Evolutionary conservation across 2,888 invertebrate species (phyloP), one percentile per base, ranked within the genome.

Genomic region (Nipponacmea schrenckii): DNA sequence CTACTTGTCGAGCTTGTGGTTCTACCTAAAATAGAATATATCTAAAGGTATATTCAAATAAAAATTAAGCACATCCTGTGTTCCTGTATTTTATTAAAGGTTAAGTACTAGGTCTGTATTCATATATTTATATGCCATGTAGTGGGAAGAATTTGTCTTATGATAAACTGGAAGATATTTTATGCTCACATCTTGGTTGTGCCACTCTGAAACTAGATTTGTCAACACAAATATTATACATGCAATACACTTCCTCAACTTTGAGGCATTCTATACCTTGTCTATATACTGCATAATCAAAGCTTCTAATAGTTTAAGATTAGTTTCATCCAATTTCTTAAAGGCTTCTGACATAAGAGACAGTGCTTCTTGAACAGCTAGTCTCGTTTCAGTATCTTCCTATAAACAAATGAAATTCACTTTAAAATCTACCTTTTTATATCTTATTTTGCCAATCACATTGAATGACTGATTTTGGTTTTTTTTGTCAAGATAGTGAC

Each of bases 1-100:
- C 94, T 56, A 95, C 93, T 89, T 94, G 94, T 72, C 96, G 91
- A 0, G 94, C 93, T 90, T 94, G 94, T 1, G 93, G 91, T 81
- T 95, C 93, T 24, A 80, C 81, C 88, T 88, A 77, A 7, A 74
- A 73, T 17, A 62, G 69, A 65, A 26, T 64, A 70, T 62, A 45
- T 63, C n/a, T 27, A 17, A 39, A 39, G 31, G n/a, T 39, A n/a
- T 14, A 24, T 62, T 17, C 27, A 46, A n/a, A 45, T 15, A 44
- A 17, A 17, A 8, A 2, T 14, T 1, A 5, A 31, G 31, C 5
- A 31, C 5, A 31, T 31, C 31, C 31, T 31, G 31, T 31, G 31
- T 31, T 31, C 31, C 31, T 31, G 31, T 31, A 31, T 31, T 31
- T 31, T 31, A 31, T 31, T 3, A 2, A 31, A 31, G 31, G 31